Evolutionary conservation across 2,888 invertebrate species (phyloP), one percentile per base, ranked within the genome.

Genomic region (Drosophila subsilvestris): DNA sequence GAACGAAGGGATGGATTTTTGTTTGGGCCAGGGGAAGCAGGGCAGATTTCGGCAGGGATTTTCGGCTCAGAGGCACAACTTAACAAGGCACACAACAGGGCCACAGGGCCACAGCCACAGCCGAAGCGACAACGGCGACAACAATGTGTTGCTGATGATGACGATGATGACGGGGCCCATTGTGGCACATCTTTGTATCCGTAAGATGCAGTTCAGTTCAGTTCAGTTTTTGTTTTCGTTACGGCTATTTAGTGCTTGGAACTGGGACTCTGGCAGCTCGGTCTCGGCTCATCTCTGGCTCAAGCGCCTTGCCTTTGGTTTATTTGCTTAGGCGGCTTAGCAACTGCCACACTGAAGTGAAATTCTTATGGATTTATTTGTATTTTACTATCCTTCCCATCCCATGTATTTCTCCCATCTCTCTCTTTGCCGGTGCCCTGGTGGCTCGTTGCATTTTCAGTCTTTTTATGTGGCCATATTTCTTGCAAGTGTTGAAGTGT

Each of bases 181-280:
- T 29, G 51, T 47, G 47, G 14, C 37, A 37, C 25, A 43, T 37
- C 42, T 49, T 22, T 49, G 37, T 62, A 45, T 55, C 51, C 55
- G 25, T 43, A 20, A n/a, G 55, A 47, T 59, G 48, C 56, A 61
- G 73, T 70, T 37, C 37, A 37, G 37, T n/a, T 22, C 22, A 22
- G 22, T 22, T 22, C 22, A 22, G 22, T 22, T 22, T 8, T 74
- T 78, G 74, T 71, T 75, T 79, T 79, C 79, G 87, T 80, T 85
- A 79, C 76, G 79, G 86, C 81, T 81, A 87, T 81, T 85, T 86
- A 86, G 74, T 83, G 80, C 83, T 86, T 78, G 75, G 57, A 49
- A 49, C 51, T 58, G 63, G 37, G 6, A 37, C 37, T 14, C 37
- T n/a, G 37, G 14, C 22, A 70, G 72, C 72, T 65, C 59, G 37